A percentile compares a stretch with the other conserved stretches of the same genome.
phyloP scores from a whole-genome alignment of 2,797 vertebrate species.

The Arrhamphus sclerolepis region DNA sequence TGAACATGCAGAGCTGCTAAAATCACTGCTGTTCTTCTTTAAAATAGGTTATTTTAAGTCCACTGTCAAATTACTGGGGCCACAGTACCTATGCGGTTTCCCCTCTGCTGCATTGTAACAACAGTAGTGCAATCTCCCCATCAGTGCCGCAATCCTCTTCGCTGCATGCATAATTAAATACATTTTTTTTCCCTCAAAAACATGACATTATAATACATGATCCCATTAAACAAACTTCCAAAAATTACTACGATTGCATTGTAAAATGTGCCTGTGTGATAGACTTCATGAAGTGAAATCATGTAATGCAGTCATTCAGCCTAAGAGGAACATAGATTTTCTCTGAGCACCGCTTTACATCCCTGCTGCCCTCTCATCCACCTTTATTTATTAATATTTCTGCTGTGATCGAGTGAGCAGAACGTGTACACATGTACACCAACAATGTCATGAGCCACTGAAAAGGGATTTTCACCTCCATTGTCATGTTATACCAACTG shows the following conservation, averaged over 20 bases:
- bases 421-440: not conserved
- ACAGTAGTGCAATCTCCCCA: constrained; percentile 23
- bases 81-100: constrained; percentile 41
- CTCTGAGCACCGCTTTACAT: not conserved
- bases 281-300: too few species aligned
- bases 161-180: constrained; percentile 2
- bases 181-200: not conserved
- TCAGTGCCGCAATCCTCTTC: constrained; percentile 30
- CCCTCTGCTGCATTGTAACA: constrained; percentile 29
- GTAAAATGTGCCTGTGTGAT: too few species aligned
- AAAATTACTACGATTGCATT: too few species aligned
- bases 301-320: too few species aligned
- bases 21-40: constrained; percentile 32
- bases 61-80: constrained; percentile 25
- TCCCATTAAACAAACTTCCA: too few species aligned
- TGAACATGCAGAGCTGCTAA: constrained; percentile 30
- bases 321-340: too few species aligned
- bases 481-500: constrained; percentile 25
- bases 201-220: too few species aligned
- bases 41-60: constrained; percentile 46
- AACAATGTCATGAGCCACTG: constrained; percentile 25
- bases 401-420: constrained; percentile 32
- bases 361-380: constrained; percentile 10
- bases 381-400: constrained; percentile 35
- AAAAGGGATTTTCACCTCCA: constrained; percentile 30